Evolutionary conservation across 1,140 invertebrate genomes (phyloP), one percentile per base, ranked within the genome.

Genomic region (Drosophila subobscura): DNA sequence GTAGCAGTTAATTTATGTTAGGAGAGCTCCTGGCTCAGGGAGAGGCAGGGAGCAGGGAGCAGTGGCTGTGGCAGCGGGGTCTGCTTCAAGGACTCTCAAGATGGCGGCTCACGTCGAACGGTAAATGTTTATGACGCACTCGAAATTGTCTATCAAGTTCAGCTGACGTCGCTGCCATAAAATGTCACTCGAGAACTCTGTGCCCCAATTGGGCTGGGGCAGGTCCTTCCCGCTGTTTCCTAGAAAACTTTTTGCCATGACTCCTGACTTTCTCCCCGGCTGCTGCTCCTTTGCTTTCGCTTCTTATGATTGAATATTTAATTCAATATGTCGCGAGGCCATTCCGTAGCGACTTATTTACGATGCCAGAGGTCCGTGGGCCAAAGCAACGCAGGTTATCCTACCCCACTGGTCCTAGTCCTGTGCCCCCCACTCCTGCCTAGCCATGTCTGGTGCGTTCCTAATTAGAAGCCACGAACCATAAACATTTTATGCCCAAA

Each of bases 61-160:
- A 4, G 33, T 59, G 46, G 65, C 46, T 47, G 42, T 53, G 33
- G 33, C 0, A 10, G 33, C 0, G 10, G 33, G 10, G 1, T 1
- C 3, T 12, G 33, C 33, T 37, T 37, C 33, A 37, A 37, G 33
- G 33, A 37, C 33, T 37, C 33, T 37, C 33, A 37, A 37, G 33
- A 45, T 55, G 46, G 58, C 54, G 56, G 56, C 81, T 73, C 81
- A 85, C 81, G 81, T 85, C 70, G 68, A 81, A 85, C 78, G 81
- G 81, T 85, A 88, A 85, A 85, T 85, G 81, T 85, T 85, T 86
- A 85, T 88, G 81, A 85, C 81, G 61, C 71, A 88, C 81, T 86
- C 74, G 65, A 86, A 86, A 86, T 86, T 86, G 83, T 86, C 81
- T 88, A 86, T 86, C 83, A 86, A 86, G 77, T 88, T 86, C 84